These are phyloP conservation scores for Pomacea canaliculata DNA, from an alignment of 2,888 invertebrate species.

Conservation along the genomic window DNA sequence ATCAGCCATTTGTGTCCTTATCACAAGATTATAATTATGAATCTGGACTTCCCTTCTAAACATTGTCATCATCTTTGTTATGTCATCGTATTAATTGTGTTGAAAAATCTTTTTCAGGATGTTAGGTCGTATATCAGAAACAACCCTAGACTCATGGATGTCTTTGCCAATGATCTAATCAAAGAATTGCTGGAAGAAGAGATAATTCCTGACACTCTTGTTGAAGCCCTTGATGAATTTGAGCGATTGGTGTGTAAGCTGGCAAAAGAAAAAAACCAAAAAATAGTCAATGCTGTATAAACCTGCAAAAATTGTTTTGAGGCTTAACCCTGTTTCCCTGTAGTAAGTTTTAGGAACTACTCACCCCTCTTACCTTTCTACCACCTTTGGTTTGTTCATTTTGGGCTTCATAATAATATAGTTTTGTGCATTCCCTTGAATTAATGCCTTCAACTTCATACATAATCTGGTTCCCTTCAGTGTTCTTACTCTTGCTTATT, in stretches of 20 bases:
- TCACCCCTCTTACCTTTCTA: neutral
- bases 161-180: conserved; percentile 47
- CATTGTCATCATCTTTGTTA: too few species aligned
- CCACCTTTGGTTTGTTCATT: neutral
- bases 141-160: conserved; percentile 53
- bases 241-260: conserved; percentile 45
- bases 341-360: neutral
- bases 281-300: too few species aligned
- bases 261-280: neutral
- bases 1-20: too few species aligned
- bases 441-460: too few species aligned
- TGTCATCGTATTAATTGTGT: neutral
- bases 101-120: conserved; percentile 43
- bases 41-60: too few species aligned
- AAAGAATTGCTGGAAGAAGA: conserved; percentile 54
- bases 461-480: too few species aligned
- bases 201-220: conserved; percentile 55
- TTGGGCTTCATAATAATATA: neutral
- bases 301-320: neutral
- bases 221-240: conserved; percentile 47
- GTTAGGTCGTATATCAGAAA: conserved; percentile 46
- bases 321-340: neutral
- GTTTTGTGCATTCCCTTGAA: neutral
- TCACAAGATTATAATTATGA: too few species aligned
- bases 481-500: too few species aligned